Conservation (phyloP, 2,888 invertebrate species). For the Ichneumoninae sp. region DNA sequence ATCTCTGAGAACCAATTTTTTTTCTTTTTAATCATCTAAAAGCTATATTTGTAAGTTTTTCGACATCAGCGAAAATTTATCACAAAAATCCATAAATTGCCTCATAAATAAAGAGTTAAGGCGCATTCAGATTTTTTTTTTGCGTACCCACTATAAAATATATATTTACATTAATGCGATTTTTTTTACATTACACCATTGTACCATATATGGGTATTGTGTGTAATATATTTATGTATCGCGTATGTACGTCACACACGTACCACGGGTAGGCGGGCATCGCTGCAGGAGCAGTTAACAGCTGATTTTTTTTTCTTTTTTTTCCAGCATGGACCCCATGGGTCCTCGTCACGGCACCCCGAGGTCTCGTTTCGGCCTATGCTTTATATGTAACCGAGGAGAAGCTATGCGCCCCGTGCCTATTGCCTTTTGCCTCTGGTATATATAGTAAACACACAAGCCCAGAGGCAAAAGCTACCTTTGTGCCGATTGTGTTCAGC, state of each 20-base stretch:
- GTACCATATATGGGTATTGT: background rate
- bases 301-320: slow-evolving; percentile 77
- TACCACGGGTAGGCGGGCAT: slow-evolving; percentile 51
- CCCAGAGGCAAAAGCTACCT: slow-evolving; percentile 56
- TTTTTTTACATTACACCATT: background rate
- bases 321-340: slow-evolving; percentile 80
- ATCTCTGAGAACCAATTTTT: too few relatives aligned
- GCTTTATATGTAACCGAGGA: slow-evolving; percentile 79
- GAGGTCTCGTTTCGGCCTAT: slow-evolving; percentile 82
- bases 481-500: slow-evolving; percentile 58
- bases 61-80: too few relatives aligned
- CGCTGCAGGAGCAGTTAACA: slow-evolving; percentile 80
- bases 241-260: slow-evolving; percentile 41
- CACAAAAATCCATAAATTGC: too few relatives aligned
- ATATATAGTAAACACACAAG: slow-evolving; percentile 33
- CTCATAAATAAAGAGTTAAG: background rate
- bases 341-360: slow-evolving; percentile 80
- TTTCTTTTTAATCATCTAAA: too few relatives aligned
- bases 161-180: background rate
- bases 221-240: background rate
- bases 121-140: background rate
- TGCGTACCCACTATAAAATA: background rate
- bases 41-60: too few relatives aligned
- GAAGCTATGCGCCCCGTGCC: slow-evolving; percentile 64
- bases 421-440: slow-evolving; percentile 59